Percentiles rank a stretch among this genome's conserved stretches.
Evolutionary conservation across 2,797 vertebrate species (phyloP).

Genomic region (Pipistrellus pipistrellus): DNA sequence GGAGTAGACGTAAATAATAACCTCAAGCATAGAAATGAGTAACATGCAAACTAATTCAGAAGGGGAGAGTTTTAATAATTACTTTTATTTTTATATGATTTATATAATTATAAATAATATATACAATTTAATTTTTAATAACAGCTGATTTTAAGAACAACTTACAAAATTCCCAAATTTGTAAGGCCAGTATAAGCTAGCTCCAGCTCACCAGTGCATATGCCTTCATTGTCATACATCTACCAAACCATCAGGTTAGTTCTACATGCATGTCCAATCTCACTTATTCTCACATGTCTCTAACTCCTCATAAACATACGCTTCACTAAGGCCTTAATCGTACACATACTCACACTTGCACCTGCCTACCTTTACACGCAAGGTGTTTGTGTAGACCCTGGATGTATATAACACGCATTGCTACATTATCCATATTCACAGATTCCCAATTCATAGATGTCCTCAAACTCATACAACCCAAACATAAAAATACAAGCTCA

Average conservation of each 20-base stretch:
- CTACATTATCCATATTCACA: neutral
- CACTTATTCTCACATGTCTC: neutral
- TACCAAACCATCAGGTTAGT: neutral
- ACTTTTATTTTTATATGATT: neutral
- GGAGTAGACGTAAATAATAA: neutral
- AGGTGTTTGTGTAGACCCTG: neutral
- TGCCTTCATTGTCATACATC: neutral
- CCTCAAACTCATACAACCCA: neutral
- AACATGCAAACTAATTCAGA: neutral
- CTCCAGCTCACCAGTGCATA: accelerated
- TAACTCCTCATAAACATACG: neutral
- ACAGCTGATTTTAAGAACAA: neutral
- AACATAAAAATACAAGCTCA: neutral
- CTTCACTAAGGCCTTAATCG: neutral
- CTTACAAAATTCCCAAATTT: neutral
- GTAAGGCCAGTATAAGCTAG: neutral
- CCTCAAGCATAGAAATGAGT: neutral
- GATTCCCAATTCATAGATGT: neutral
- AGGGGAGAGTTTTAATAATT: neutral
- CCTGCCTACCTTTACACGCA: neutral
- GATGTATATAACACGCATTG: neutral
- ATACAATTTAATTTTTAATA: neutral
- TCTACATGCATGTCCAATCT: neutral
- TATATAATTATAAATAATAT: neutral
- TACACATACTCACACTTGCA: neutral